Percentiles rank a stretch among this genome's conserved stretches.
phyloP scores from a whole-genome alignment of 1,140 invertebrate genomes.

The Meteorus sp. region DNA sequence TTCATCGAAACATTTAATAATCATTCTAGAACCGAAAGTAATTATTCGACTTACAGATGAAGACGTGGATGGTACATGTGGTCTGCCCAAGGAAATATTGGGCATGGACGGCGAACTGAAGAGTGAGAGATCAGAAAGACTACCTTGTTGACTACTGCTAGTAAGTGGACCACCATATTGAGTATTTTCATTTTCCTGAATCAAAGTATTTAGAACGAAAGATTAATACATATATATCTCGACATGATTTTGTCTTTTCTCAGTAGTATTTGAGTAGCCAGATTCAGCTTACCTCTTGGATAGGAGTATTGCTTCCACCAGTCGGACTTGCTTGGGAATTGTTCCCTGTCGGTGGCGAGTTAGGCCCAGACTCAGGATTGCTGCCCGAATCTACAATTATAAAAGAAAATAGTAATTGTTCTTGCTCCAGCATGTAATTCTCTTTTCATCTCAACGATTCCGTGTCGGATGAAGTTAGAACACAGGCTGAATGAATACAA shows the following conservation, averaged over 20 bases:
- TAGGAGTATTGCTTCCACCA: slow-evolving; percentile 66
- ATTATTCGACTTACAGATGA: slow-evolving; percentile 52
- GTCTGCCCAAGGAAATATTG: slow-evolving; percentile 90
- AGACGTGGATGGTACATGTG: slow-evolving; percentile 64
- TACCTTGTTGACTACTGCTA: slow-evolving; percentile 61
- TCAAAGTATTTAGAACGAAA: slow-evolving; percentile 14
- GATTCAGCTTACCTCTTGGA: slow-evolving; percentile 66
- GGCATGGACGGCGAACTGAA: slow-evolving; percentile 95
- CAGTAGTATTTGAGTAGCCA: no score
- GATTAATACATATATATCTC: no score
- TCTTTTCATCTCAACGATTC: no score
- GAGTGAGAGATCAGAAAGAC: slow-evolving; percentile 70
- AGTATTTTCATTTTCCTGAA: slow-evolving; percentile 61
- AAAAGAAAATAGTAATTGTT: no score
- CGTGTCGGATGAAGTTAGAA: no score
- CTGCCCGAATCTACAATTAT: slow-evolving; percentile 67
- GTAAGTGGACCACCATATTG: slow-evolving; percentile 60
- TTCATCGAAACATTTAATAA: no score
- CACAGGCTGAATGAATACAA: no score
- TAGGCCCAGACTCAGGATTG: slow-evolving; percentile 80
- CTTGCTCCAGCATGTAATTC: no score
- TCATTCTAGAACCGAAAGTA: no score
- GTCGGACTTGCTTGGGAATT: slow-evolving; percentile 63
- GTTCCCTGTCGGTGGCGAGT: slow-evolving; percentile 73
- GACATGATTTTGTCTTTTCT: no score